Evolutionary conservation across 2,888 invertebrate species (phyloP), one percentile per base, ranked within the genome.

Genomic region (Ectemnius cavifrons): DNA sequence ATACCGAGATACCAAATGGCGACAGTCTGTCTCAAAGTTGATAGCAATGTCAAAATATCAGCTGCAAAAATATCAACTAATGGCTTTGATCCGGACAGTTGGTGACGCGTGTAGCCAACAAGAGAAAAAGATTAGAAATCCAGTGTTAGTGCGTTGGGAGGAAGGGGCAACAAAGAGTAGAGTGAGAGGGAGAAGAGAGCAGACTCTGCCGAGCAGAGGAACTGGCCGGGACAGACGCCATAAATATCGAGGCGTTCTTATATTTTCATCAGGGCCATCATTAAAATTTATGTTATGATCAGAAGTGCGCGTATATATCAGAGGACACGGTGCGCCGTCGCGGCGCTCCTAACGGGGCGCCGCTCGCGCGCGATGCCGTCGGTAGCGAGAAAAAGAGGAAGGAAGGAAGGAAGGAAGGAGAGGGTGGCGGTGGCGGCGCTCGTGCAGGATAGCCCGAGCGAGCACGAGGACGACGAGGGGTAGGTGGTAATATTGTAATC

Each of bases 211-310:
- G 23, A 23, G 23, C 23, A 37, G 69, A 72, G 77, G 66, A 73
- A 73, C 78, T 71, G 73, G 79, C 75, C 73, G 75, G 71, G 73
- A 79, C 83, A 81, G 78, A 80, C 80, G 80, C 75, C 87, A 88
- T 90, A 90, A 90, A 90, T 89, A 90, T 87, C 85, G 82, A 71
- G 77, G 80, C 86, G 88, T 88, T 90, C 91, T 91, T 91, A 91
- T 91, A 91, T 91, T 91, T 91, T 90, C 90, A 91, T 90, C 89
- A 90, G 85, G 81, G 85, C 86, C 87, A 86, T 90, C 90, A 89
- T 90, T 90, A 90, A 90, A 90, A 91, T 90, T 91, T 90, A 90
- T 91, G 90, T 90, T 89, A 89, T 85, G 89, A 89, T 89, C 88
- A 90, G 87, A 88, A 89, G 88, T 88, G 84, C 84, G 83, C 85